phyloP scores from a whole-genome alignment of 1,140 invertebrate genomes.

The Manduca sexta region DNA sequence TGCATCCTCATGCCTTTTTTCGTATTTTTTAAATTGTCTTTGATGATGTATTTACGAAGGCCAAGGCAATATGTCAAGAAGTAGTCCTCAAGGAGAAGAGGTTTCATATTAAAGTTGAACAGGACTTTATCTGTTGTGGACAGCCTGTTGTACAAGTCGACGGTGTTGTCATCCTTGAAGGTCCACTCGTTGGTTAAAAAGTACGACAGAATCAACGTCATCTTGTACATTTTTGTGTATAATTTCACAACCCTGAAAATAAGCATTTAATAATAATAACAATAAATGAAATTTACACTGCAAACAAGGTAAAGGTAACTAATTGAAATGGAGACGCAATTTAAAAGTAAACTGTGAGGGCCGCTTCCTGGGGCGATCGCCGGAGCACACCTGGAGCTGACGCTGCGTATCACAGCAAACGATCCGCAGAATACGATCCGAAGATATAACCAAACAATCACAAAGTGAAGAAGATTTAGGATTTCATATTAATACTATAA shows the following conservation, averaged over 20 bases:
- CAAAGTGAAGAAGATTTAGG: too few species aligned
- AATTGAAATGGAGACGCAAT: too few species aligned
- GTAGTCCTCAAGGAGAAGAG: slow-evolving; percentile 2
- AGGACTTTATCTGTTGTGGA: slow-evolving; percentile 13
- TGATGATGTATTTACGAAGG: slow-evolving; percentile 20
- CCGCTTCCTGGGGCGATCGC: too few species aligned
- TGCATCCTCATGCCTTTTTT: slow-evolving; percentile 16
- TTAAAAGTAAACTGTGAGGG: too few species aligned
- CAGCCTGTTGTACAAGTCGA: slow-evolving; percentile 6
- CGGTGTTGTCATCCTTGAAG: slow-evolving; percentile 16
- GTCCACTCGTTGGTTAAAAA: slow-evolving; percentile 16
- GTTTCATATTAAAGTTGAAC: slow-evolving; percentile 20
- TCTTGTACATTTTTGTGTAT: slow-evolving; percentile 13
- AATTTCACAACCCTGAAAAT: slow-evolving; percentile 21
- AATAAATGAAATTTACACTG: too few species aligned
- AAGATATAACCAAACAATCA: too few species aligned
- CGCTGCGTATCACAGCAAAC: too few species aligned
- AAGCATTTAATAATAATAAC: not conserved
- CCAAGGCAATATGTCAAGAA: slow-evolving; percentile 19
- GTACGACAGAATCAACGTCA: slow-evolving; percentile 5
- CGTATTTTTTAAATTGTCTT: slow-evolving; percentile 17
- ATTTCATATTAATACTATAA: too few species aligned
- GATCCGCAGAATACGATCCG: too few species aligned
- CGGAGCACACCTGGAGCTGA: too few species aligned
- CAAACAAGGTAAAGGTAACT: too few species aligned